Base-by-base conservation (phyloP, 2,113 vertebrate species). In the Corythoichthys intestinalis region DNA sequence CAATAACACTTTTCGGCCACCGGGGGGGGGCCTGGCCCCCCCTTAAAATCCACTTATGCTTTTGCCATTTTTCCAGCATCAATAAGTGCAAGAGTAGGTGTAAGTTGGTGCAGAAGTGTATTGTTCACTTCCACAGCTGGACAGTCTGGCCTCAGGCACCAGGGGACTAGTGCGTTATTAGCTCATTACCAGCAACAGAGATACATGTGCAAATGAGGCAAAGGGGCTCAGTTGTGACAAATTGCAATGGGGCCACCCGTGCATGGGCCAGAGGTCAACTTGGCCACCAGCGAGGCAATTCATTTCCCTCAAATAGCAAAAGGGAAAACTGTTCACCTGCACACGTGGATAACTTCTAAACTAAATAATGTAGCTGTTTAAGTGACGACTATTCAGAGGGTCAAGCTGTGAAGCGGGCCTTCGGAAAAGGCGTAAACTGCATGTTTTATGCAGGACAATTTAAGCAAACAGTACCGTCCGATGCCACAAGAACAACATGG, bases 141-240 rank as follows among this genome's bases (percentile, higher is more conserved):
- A 78, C 59, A 69, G 70, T 74, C 65, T 82, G 0, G 74, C 69
- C 80, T 50, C n/a, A 52, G 83, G 81, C 76, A 37, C 65, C 47
- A 9, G 37, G 63, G 69, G 75, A 74, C 63, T 39, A 60, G 37
- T 17, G 50, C 62, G 70, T 74, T 69, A 76, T 83, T 72, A 78
- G 71, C 73, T 83, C 75, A 84, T 82, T 81, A 85, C 57, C 53
- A 38, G 10, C 35, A 69, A 66, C 38, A 2, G 64, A 72, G 78
- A 77, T 54, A 50, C 71, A 76, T n/a, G n/a, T n/a, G n/a, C 60
- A 73, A 47, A 67, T 68, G 80, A 80, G 59, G 46, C 58, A 67
- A 69, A 62, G 37, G 58, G 56, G 65, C 9, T 28, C 5, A 46
- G 20, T 28, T 53, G 38, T 2, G 38, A 17, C 6, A 6, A 54